These are phyloP conservation scores for Drosophila phalerata DNA, from an alignment of 2,888 invertebrate species.

Conservation along the genomic window DNA sequence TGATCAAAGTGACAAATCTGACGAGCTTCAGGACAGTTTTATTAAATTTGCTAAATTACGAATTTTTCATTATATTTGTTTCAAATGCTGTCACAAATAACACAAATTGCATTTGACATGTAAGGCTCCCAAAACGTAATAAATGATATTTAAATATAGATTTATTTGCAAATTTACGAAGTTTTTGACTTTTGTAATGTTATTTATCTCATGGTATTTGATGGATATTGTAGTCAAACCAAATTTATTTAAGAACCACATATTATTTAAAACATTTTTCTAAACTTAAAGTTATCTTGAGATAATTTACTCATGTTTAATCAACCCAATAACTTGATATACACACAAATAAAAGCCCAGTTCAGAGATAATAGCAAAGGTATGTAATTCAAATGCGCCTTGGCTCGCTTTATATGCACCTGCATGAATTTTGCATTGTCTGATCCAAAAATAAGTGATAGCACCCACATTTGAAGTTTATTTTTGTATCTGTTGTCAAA, in stretches of 20 bases:
- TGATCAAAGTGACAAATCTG: conserved; percentile 12
- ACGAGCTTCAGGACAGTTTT: conserved; percentile 5
- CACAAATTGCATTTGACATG: background rate
- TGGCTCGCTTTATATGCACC: conserved; percentile 42
- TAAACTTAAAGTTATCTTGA: background rate
- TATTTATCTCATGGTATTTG: no score
- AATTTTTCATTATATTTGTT: background rate
- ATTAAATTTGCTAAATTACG: conserved; percentile 1
- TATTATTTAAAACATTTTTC: no score
- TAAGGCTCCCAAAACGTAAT: background rate
- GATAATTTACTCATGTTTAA: background rate
- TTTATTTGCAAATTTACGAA: background rate
- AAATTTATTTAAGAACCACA: no score
- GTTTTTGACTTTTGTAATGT: background rate
- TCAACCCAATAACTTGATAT: background rate
- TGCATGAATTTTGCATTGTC: conserved; percentile 35
- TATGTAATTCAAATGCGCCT: conserved; percentile 3
- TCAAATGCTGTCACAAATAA: background rate
- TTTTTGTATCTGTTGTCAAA: conserved; percentile 36
- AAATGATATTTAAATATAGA: background rate
- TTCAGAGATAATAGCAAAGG: background rate
- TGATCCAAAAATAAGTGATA: conserved; percentile 15
- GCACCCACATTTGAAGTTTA: conserved; percentile 23
- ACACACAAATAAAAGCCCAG: background rate
- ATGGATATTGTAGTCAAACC: no score